Conservation (phyloP, 2,797 vertebrate genomes). For the Esox lucius region DNA sequence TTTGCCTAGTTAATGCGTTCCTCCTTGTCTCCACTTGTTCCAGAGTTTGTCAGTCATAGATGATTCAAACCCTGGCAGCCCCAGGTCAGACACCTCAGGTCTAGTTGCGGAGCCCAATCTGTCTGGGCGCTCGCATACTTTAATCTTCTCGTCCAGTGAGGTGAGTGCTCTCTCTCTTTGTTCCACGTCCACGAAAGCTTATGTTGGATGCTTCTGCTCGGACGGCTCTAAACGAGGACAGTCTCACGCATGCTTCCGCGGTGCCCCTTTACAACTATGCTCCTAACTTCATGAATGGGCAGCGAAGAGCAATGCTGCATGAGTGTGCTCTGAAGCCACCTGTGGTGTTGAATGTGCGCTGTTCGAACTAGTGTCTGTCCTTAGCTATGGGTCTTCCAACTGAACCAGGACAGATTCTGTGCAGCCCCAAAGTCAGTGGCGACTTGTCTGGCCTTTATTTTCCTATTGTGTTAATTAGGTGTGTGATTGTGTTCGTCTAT, state of each 20-base stretch:
- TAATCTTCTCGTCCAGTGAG: constrained; percentile 96
- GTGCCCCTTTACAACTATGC: constrained; percentile 47
- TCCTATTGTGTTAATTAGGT: background rate
- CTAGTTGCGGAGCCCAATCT: constrained; percentile 92
- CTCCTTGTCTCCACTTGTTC: constrained; percentile 88
- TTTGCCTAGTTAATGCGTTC: constrained; percentile 67
- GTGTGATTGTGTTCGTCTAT: constrained; percentile 14
- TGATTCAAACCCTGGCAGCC: constrained; percentile 87
- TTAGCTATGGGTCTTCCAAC: constrained; percentile 21
- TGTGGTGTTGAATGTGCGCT: constrained; percentile 26
- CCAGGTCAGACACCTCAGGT: constrained; percentile 89
- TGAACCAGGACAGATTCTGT: constrained; percentile 11
- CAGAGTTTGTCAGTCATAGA: constrained; percentile 95
- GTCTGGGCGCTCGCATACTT: constrained; percentile 92
- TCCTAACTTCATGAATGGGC: constrained; percentile 53
- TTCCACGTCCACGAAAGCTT: constrained; percentile 62
- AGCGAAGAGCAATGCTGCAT: constrained; percentile 54
- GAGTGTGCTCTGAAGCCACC: constrained; percentile 43
- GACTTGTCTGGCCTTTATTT: background rate
- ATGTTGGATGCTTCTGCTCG: constrained; percentile 53
- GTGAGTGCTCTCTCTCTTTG: constrained; percentile 85
- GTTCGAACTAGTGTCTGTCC: constrained; percentile 36
- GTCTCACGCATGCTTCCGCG: constrained; percentile 68
- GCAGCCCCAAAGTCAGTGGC: constrained; percentile 39
- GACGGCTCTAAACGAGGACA: constrained; percentile 62